These are phyloP conservation scores for Sebastes variabilis DNA, from an alignment of 2,797 vertebrate species.

Conservation along the genomic window DNA sequence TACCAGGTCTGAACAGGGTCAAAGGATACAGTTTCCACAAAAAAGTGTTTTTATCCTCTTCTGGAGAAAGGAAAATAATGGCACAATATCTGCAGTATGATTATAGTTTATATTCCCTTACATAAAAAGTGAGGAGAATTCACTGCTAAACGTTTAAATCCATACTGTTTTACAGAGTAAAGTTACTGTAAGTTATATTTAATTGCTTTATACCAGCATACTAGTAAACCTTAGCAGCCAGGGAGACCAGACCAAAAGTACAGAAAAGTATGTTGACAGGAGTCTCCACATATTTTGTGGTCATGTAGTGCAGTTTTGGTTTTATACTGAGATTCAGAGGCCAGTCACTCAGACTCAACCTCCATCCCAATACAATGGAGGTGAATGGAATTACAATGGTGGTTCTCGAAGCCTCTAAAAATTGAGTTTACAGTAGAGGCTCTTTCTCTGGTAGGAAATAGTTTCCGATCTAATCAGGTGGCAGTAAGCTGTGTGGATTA, in stretches of 20 bases:
- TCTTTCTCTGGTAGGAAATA: not conserved
- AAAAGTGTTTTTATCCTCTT: not conserved
- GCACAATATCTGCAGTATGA: not conserved
- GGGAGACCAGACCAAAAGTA: not conserved
- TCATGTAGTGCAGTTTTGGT: too few species aligned
- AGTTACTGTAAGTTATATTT: not conserved
- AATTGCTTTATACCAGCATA: not conserved
- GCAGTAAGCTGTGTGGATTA: constrained; percentile 11
- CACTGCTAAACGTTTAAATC: too few species aligned
- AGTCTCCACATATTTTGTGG: too few species aligned
- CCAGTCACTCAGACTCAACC: too few species aligned
- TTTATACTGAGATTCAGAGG: too few species aligned
- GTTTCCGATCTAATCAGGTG: not conserved
- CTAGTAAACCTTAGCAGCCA: not conserved
- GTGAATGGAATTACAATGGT: not conserved
- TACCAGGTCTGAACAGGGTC: too few species aligned
- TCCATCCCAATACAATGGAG: not conserved
- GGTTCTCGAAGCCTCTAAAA: not conserved
- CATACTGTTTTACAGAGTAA: not conserved
- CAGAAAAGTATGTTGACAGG: not conserved
- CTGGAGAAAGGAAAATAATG: not conserved
- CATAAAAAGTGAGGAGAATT: not conserved
- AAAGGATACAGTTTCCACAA: not conserved
- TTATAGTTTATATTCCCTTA: not conserved
- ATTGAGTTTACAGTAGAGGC: not conserved